Base-by-base conservation (phyloP, 2,888 invertebrate species). In the Nymphalis urticae region DNA sequence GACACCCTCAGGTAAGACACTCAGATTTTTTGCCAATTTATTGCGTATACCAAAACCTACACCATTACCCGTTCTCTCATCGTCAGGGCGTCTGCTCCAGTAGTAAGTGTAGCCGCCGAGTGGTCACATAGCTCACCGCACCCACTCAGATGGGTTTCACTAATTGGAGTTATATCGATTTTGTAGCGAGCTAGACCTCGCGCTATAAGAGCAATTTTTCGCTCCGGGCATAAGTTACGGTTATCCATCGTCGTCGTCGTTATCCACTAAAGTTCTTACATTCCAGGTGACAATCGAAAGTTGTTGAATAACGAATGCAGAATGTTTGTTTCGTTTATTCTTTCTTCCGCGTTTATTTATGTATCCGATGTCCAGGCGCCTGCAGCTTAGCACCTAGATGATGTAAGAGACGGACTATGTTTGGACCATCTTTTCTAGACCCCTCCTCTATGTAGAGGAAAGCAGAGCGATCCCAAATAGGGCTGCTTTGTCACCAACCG, bases 401-500 rank as follows among this genome's bases (percentile, higher is more conserved):
- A 5, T 42, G n/a, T n/a, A 17, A 50, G 66, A 66, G 61, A 58
- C 66, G 60, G 54, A 51, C 66, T 64, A 56, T 71, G 10, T 68
- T 68, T 56, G 27, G 50, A 47, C 65, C 65, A n/a, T n/a, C n/a
- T n/a, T n/a, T n/a, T n/a, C n/a, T n/a, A n/a, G n/a, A n/a, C n/a
- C n/a, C n/a, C n/a, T n/a, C n/a, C n/a, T n/a, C n/a, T n/a, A n/a
- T n/a, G n/a, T n/a, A n/a, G n/a, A n/a, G n/a, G n/a, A n/a, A n/a
- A n/a, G n/a, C n/a, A n/a, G n/a, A n/a, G n/a, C n/a, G n/a, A n/a
- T n/a, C n/a, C n/a, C n/a, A n/a, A 71, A 71, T 62, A 68, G 68
- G 68, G 65, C 70, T 71, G 70, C 66, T 66, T 70, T 62, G 72
- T 71, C 70, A 36, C 62, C 70, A 70, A 64, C 36, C 62, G 72